phyloP scores from a whole-genome alignment of 2,113 vertebrate species.

The Leucopsar rothschildi region DNA sequence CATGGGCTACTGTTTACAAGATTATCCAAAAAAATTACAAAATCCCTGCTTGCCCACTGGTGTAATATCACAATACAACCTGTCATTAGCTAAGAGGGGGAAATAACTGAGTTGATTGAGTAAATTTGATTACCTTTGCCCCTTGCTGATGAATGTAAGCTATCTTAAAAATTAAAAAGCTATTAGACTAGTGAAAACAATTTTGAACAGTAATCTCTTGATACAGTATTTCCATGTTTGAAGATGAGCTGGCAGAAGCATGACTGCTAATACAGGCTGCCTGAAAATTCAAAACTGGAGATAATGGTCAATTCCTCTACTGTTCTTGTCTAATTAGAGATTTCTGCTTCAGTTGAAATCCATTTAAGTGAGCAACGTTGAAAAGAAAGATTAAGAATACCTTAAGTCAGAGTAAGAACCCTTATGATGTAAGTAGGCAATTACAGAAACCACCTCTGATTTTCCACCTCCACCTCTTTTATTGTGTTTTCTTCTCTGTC shows the following conservation, averaged over 20 bases:
- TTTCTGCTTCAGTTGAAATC: slow-evolving; percentile 46
- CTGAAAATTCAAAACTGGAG: slow-evolving; percentile 61
- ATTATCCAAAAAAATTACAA: background rate
- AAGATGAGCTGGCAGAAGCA: slow-evolving; percentile 52
- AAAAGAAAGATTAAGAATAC: slow-evolving; percentile 12
- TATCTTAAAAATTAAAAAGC: slow-evolving; percentile 64
- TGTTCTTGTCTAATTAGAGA: slow-evolving; percentile 63
- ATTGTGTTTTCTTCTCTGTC: background rate
- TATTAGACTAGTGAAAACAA: slow-evolving; percentile 65
- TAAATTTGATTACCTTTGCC: slow-evolving; percentile 20
- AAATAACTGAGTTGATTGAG: background rate
- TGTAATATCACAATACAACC: background rate
- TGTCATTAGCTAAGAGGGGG: background rate
- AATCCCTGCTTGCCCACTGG: background rate
- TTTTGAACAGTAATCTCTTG: slow-evolving; percentile 53
- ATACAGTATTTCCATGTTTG: slow-evolving; percentile 56
- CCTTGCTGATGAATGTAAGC: slow-evolving; percentile 50
- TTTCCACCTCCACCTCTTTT: background rate
- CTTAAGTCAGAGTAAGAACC: background rate
- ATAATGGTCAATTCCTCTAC: slow-evolving; percentile 59
- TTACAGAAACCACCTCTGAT: background rate
- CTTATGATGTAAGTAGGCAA: background rate
- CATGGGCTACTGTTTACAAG: background rate
- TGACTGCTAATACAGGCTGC: slow-evolving; percentile 27
- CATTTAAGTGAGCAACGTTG: slow-evolving; percentile 40